Base-by-base conservation (phyloP, 1,140 invertebrate species). In the Drosophila kanapiae region DNA sequence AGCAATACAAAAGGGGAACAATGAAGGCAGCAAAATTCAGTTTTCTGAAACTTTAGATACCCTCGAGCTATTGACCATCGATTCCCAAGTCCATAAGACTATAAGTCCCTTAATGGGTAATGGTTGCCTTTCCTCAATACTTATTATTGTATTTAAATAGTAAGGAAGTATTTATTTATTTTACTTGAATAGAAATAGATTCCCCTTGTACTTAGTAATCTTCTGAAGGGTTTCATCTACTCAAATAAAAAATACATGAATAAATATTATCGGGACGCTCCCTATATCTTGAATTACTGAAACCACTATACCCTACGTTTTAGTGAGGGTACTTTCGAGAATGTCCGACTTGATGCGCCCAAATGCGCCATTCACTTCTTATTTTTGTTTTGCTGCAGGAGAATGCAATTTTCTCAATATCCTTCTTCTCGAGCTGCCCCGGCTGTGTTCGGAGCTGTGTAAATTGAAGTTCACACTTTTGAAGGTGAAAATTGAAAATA, bases 401-500 rank as follows among this genome's bases (percentile, higher is more conserved):
- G 67, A 85, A 80, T 80, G 72, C 82, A 78, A 85, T 85, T 84
- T 84, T 80, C 61, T 53, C 69, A 69, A 65, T 70, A 77, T 78
- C 61, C 75, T 40, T 71, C 58, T 78, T 29, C 45, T 29, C n/a
- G 47, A 59, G 37, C 61, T 51, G 48, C 43, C 56, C 42, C 29
- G 42, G 38, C 29, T 48, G 43, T 29, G 64, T 47, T 74, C 35
- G 42, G 57, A 48, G 42, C 71, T 56, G 61, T 75, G 77, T 79
- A 90, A 88, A 90, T 88, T 78, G 81, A 75, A 90, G 85, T 85
- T 90, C 90, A 81, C 85, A 81, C 75, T 81, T 80, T 71, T 61
- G 61, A 75, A 84, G 84, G 85, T 90, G 85, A 80, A 85, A 88
- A 88, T 88, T 88, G 84, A 88, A 88, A 88, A 90, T 68, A 62